Evolutionary conservation across 30 jellyfish, hydroid and myxozoan species (phyloP).

Genomic region (Cassiopea xamachana): DNA sequence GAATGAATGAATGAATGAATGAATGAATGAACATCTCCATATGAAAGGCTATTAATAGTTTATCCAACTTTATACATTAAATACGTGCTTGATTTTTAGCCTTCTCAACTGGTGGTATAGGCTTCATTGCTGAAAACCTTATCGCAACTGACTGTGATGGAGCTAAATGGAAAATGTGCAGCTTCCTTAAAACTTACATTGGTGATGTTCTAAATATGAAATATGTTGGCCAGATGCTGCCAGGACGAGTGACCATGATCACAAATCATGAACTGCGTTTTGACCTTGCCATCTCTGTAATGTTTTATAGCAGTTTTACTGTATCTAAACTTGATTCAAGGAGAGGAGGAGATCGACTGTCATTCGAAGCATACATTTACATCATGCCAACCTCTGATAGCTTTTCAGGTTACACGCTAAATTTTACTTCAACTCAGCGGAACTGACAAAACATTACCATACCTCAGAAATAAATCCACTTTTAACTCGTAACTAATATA

Average conservation of each 20-base stretch:
- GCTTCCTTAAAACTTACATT: slow-evolving; percentile 2
- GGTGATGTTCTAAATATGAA: not conserved
- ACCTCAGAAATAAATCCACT: not conserved
- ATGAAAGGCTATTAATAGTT: too few species aligned
- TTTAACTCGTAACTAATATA: too few species aligned
- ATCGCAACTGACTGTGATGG: slow-evolving; percentile 7
- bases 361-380: slow-evolving; percentile 6
- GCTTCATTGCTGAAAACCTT: slow-evolving; percentile 19
- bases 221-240: slow-evolving; percentile 23
- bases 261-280: not conserved
- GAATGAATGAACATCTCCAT: too few species aligned
- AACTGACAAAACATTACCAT: not conserved
- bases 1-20: too few species aligned
- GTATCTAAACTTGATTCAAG: not conserved
- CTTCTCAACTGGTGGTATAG: slow-evolving; percentile 10
- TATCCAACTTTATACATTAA: too few species aligned
- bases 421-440: not conserved
- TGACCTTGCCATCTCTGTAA: not conserved
- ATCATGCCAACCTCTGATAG: not conserved
- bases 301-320: not conserved
- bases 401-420: not conserved
- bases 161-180: slow-evolving; percentile 37
- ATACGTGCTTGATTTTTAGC: not conserved
- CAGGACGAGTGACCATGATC: slow-evolving; percentile 4
- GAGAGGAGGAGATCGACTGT: slow-evolving; percentile 25